Evolutionary conservation across 1,140 invertebrate species (phyloP), one percentile per base, ranked within the genome.

Genomic region (Camponotus vicinus): DNA sequence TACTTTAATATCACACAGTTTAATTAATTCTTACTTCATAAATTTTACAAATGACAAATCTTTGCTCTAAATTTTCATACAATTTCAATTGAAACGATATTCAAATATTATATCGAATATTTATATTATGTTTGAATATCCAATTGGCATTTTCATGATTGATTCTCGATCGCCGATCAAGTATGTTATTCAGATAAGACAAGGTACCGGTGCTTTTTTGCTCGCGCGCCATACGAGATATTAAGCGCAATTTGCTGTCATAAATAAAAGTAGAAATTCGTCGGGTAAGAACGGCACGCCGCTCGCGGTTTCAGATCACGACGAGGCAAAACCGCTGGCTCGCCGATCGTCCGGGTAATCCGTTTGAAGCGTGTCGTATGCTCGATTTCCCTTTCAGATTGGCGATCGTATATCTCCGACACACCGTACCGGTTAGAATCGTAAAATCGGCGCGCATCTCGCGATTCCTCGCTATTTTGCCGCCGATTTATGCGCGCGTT

Each of bases 341-440:
- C 67, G 82, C 21, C 57, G 87, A 86, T 89, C 77, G 87, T 89
- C 87, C 87, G 79, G 18, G 57, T 89, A 89, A 89, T 89, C 87
- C 69, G 87, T 89, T 89, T 78, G 83, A 66, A 82, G 87, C 88
- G 87, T 89, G 87, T 89, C 83, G 87, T 86, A 89, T 88, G 83
- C 67, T 89, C 88, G 88, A 89, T 89, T 89, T 89, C 88, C 88
- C 88, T 89, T 86, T 89, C 88, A 86, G 87, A 89, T 89, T 71
- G 77, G 76, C 64, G 83, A 89, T 89, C 88, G 88, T 89, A 88
- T 86, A 89, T 89, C 87, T 76, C 63, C 11, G 27, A 18, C 52
- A 21, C 42, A 52, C 15, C 57, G 75, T 87, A 84, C 69, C 45
- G 87, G 86, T 88, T 89, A 89, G 83, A 89, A 89, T 89, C 76